Evolutionary conservation across 2,113 vertebrate species (phyloP), one percentile per base, ranked within the genome.

Genomic region (Clarias magur): DNA sequence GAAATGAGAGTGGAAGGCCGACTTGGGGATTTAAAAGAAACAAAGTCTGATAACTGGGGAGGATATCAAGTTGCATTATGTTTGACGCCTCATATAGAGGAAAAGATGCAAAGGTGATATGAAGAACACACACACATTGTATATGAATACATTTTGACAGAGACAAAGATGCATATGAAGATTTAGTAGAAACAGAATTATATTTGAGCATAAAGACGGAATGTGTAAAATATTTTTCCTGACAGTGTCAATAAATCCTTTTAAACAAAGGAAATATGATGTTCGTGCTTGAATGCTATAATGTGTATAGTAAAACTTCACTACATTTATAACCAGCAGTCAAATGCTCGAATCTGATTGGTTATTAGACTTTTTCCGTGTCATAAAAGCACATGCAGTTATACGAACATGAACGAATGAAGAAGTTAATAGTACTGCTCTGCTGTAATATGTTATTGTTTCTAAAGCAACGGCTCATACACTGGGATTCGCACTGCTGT

Each of bases 231-330:
- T 12, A n/a, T 27, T 62, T 48, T 56, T 73, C 13, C 68, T 23
- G 57, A 85, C 83, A 85, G 38, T 34, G 27, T 79, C 34, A 54
- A 79, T 27, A 65, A 34, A 85, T 54, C 56, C 16, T 10, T 34
- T 60, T 48, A 9, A 59, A 11, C 21, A 27, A 27, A 53, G 38
- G 25, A 60, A 48, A 63, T 63, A 13, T 48, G 12, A 73, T 25
- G 30, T 42, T 59, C 60, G 8, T 84, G 53, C 68, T 84, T 34
- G 4, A 12, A 72, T 30, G n/a, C 54, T 42, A 57, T n/a, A 48
- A n/a, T 75, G 38, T 85, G 23, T 60, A 11, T 12, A 75, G 53
- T 78, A 78, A 78, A 38, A n/a, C 42, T 25, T 62, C 23, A 42
- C n/a, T 68, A 54, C 42, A 42, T 73, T 73, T 73, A 73, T 42